phyloP scores from a whole-genome alignment of 2,797 vertebrate genomes.

The Loriculus beryllinus region DNA sequence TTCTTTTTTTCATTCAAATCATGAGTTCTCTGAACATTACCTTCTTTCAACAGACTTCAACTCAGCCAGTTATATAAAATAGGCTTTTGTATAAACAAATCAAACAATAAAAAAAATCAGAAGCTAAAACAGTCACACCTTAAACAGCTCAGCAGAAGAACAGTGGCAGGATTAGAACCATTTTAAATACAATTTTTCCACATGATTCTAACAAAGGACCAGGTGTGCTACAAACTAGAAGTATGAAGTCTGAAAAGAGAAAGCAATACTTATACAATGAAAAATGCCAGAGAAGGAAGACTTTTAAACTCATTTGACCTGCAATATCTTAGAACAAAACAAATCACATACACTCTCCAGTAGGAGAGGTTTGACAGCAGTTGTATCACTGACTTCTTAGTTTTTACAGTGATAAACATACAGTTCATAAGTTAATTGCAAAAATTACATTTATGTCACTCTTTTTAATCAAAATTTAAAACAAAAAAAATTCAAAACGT shows the following conservation, averaged over 20 bases:
- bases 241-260: not conserved
- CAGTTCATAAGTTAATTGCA: not conserved
- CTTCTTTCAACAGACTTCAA: not conserved
- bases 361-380: not conserved
- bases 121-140: not conserved
- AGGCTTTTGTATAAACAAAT: not conserved
- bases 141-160: not conserved
- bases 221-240: not conserved
- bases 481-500: not conserved
- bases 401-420: not conserved
- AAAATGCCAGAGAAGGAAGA: not conserved
- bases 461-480: not conserved
- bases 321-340: not conserved
- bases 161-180: not conserved
- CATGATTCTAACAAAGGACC: not conserved
- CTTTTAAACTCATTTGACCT: not conserved
- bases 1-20: not conserved
- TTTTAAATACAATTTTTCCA: not conserved
- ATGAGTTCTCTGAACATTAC: not conserved
- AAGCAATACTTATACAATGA: not conserved
- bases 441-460: fast-evolving
- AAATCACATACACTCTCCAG: not conserved
- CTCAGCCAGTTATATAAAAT: not conserved
- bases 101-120: not conserved
- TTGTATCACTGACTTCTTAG: not conserved